Conservation (phyloP, 2,797 vertebrate genomes). For the Chelon labrosus region DNA sequence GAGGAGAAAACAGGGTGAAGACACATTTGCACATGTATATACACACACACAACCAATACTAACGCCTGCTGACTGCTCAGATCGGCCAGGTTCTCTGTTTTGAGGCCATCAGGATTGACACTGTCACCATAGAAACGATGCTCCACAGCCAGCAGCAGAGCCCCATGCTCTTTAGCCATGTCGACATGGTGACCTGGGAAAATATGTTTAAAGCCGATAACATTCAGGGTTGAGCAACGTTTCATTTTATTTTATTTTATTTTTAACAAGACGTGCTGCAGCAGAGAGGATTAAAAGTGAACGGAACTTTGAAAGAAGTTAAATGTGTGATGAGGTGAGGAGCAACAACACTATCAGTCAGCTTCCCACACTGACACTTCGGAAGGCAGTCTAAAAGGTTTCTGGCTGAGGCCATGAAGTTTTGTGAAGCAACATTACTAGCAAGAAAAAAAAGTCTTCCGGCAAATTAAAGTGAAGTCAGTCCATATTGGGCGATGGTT, state of each 20-base stretch:
- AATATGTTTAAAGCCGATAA: constrained; percentile 12
- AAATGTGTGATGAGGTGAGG: background rate
- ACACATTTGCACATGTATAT: background rate
- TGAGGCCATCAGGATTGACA: constrained; percentile 82
- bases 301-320: background rate
- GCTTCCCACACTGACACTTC: no score
- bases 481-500: background rate
- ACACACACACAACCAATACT: constrained; percentile 66
- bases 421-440: background rate
- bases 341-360: background rate
- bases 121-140: constrained; percentile 92
- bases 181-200: constrained; percentile 87
- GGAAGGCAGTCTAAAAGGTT: background rate
- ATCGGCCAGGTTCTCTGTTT: constrained; percentile 76
- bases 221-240: background rate
- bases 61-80: constrained; percentile 91
- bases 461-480: background rate
- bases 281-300: background rate
- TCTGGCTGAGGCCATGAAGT: background rate
- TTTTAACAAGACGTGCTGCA: background rate
- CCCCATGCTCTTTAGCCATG: constrained; percentile 83
- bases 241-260: background rate
- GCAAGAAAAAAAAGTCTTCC: no score
- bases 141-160: constrained; percentile 87
- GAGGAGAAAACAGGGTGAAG: background rate